phyloP scores from a whole-genome alignment of 1,140 invertebrate species.

The Heliothis virescens region DNA sequence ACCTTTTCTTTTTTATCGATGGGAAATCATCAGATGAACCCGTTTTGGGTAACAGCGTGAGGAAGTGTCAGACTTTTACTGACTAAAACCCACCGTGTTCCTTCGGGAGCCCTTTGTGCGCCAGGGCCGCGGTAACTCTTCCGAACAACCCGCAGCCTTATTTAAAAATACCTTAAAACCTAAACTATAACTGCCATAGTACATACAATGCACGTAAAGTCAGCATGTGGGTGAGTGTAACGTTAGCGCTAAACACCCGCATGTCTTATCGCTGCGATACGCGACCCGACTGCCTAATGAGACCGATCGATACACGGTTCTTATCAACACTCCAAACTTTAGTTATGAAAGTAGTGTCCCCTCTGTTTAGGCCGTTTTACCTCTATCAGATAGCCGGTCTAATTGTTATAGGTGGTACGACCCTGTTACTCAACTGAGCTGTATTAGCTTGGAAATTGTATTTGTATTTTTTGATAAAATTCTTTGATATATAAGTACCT shows the following conservation, averaged over 20 bases:
- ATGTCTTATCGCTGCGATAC: slow-evolving; percentile 68
- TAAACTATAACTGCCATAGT: not conserved
- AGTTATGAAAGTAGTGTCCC: slow-evolving; percentile 71
- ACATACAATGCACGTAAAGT: slow-evolving; percentile 5
- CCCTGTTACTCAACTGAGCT: not conserved
- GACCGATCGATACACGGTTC: slow-evolving; percentile 72
- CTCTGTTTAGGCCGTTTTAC: slow-evolving; percentile 38
- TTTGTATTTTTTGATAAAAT: no score
- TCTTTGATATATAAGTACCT: no score
- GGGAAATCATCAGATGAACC: no score
- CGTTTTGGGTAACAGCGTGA: no score
- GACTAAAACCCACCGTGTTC: no score
- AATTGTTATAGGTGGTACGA: not conserved
- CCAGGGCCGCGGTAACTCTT: no score
- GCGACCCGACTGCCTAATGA: slow-evolving; percentile 67
- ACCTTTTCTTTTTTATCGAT: no score
- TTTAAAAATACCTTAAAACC: not conserved
- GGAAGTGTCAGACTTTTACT: no score
- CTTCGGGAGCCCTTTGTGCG: no score
- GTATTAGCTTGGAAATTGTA: not conserved
- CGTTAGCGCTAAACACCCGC: slow-evolving; percentile 62
- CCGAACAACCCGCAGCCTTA: no score
- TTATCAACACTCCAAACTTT: slow-evolving; percentile 81
- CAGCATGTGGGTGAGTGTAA: slow-evolving; percentile 47
- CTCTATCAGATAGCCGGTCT: slow-evolving; percentile 30